Percentiles rank a stretch among this genome's conserved stretches.
These are phyloP conservation scores for Sinotaia quadrata DNA, from an alignment of 2,888 invertebrate genomes.

Conservation along the genomic window DNA sequence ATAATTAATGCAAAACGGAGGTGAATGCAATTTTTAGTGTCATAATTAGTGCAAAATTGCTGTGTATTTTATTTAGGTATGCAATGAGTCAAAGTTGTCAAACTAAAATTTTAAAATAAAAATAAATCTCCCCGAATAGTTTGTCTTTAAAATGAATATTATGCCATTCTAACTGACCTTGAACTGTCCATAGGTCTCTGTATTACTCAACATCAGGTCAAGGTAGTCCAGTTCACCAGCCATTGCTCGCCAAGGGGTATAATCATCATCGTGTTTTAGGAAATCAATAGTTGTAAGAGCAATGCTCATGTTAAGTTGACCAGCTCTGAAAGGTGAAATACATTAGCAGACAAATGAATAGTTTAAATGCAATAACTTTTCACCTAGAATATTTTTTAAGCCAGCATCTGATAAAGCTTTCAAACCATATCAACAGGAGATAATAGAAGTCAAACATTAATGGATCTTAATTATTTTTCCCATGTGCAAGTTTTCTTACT, in stretches of 20 bases:
- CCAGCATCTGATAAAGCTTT: no score
- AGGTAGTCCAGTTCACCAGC: slow-evolving; percentile 24
- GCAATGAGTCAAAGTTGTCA: background rate
- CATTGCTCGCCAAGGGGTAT: slow-evolving; percentile 34
- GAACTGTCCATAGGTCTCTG: slow-evolving; percentile 18
- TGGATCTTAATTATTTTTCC: no score
- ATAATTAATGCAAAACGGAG: no score
- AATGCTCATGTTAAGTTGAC: slow-evolving; percentile 20
- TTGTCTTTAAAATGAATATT: background rate
- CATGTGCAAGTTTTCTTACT: no score
- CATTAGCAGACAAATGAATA: no score
- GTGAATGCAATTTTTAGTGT: no score
- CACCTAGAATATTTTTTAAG: no score
- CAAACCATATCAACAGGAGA: no score
- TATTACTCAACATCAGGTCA: slow-evolving; percentile 21
- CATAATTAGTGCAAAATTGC: no score
- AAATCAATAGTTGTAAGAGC: slow-evolving; percentile 26
- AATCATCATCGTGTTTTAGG: slow-evolving; percentile 24
- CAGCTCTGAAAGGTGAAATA: slow-evolving; percentile 17
- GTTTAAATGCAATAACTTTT: no score
- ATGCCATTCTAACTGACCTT: slow-evolving; percentile 6
- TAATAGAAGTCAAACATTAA: no score
- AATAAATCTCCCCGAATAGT: background rate
- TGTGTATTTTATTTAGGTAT: no score
- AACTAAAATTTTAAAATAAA: background rate